Evolutionary conservation across 2,113 vertebrate genomes (phyloP), one percentile per base, ranked within the genome.

Genomic region (Pluvianellus socialis): DNA sequence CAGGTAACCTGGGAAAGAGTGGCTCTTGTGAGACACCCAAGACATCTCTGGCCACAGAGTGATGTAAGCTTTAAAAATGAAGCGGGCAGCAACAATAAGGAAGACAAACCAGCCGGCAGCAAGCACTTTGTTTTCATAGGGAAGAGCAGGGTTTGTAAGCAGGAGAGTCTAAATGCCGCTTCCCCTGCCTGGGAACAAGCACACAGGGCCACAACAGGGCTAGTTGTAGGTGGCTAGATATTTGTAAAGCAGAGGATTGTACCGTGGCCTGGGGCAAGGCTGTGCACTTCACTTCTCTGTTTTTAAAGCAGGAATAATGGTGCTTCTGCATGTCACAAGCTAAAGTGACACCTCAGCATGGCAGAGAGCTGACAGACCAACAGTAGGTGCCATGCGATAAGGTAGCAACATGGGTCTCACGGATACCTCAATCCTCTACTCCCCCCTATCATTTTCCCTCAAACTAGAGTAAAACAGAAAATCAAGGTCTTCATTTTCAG

Each of bases 11-110:
- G 52, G 44, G 72, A 16, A 80, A 94, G 59, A 90, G 62, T 55
- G 42, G 61, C 42, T 93, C 40, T 28, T 74, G 82, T 62, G 19
- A 68, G 85, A 47, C 80, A 74, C 79, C 42, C 75, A 68, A 90
- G 72, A 13, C 28, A 32, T 17, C 38, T 12, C 58, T 70, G 86
- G 85, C 85, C 79, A 58, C 86, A 44, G 68, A 49, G 30, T 83
- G 84, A 97, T 74, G 94, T 93, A 30, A 83, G 61, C n/a, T 93
- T 94, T 74, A 56, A 59, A 96, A 96, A 84, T 4, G 6, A 94
- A 92, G 62, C 3, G 13, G 63, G 44, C 38, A 90, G 59, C 35
- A 94, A 97, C 86, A 94, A 97, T 88, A 92, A 77, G 59, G 88
- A 87, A 85, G 79, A 88, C 82, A 88, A 94, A 92, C 63, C 85